Evolutionary conservation across 1,140 invertebrate species (phyloP).

Genomic region (Zaprionus kolodkinae): DNA sequence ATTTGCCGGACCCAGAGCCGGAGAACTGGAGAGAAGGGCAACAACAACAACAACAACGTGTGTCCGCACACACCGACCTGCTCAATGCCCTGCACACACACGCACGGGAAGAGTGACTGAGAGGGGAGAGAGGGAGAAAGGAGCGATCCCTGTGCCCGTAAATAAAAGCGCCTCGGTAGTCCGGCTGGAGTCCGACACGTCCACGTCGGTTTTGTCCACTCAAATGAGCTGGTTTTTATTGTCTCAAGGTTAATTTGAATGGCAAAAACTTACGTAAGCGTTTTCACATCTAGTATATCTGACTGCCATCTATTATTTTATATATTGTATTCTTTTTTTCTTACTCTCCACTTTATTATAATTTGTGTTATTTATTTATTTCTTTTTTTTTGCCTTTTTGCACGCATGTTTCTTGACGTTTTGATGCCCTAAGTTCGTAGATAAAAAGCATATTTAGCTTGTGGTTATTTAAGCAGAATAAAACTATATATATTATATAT

Average conservation of each 20-base stretch:
- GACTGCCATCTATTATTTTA: background rate
- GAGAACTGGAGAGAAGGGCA: constrained; percentile 3
- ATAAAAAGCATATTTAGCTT: background rate
- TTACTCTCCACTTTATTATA: constrained; percentile 54
- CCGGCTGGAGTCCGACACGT: background rate
- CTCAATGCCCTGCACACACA: constrained; percentile 2
- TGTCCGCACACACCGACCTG: background rate
- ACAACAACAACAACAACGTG: constrained; percentile 10
- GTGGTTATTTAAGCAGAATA: background rate
- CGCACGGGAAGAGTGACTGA: no score
- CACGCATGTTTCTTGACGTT: constrained; percentile 4
- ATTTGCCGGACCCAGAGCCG: constrained; percentile 43
- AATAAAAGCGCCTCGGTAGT: constrained; percentile 26
- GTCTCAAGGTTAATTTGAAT: constrained; percentile 80
- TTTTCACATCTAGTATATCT: constrained; percentile 21
- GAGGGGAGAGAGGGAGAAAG: no score
- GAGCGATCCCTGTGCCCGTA: constrained; percentile 17
- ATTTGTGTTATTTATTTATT: constrained; percentile 34
- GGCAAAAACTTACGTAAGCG: constrained; percentile 70
- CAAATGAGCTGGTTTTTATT: constrained; percentile 63
- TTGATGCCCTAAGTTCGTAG: background rate
- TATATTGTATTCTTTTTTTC: background rate
- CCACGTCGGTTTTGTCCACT: constrained; percentile 4
- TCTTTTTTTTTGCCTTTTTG: background rate
- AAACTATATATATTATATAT: no score